These are phyloP conservation scores for Brachyopa scutellaris DNA, from an alignment of 2,888 invertebrate genomes.

Conservation along the genomic window DNA sequence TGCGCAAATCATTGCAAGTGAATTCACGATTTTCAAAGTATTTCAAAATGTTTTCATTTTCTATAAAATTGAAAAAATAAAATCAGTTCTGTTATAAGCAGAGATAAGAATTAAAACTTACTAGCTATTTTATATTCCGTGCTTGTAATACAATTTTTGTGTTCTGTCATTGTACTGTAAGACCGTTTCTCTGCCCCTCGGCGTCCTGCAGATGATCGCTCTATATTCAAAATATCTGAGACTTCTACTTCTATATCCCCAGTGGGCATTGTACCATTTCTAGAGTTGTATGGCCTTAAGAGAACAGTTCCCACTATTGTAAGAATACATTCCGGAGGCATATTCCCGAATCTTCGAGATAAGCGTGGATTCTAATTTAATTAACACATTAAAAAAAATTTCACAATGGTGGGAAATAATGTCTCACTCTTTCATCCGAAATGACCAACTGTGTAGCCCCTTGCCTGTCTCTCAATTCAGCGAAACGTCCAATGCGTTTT, in stretches of 20 bases:
- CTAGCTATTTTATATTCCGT: conserved; percentile 82
- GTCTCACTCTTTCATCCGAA: conserved; percentile 78
- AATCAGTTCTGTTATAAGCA: background rate
- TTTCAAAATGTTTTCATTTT: conserved; percentile 80
- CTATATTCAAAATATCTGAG: conserved; percentile 79
- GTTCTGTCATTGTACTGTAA: conserved; percentile 79
- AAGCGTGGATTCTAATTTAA: conserved; percentile 78
- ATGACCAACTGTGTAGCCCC: conserved; percentile 85
- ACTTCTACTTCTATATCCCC: conserved; percentile 82
- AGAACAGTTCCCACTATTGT: conserved; percentile 80
- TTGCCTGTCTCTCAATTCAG: conserved; percentile 85
- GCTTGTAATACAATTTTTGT: conserved; percentile 79
- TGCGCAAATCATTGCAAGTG: conserved; percentile 81
- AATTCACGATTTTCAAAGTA: conserved; percentile 81
- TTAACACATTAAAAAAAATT: conserved; percentile 3
- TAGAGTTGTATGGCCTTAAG: conserved; percentile 79
- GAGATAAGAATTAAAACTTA: conserved; percentile 73
- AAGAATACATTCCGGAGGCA: conserved; percentile 81
- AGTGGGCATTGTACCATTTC: conserved; percentile 81
- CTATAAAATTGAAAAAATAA: conserved; percentile 62
- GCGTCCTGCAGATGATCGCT: conserved; percentile 75
- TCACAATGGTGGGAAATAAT: background rate
- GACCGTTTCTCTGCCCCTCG: conserved; percentile 78
- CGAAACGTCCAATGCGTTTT: conserved; percentile 84
- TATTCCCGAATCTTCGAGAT: conserved; percentile 80